Evolutionary conservation across 2,797 vertebrate genomes (phyloP).

Genomic region (Crenuchus spilurus): DNA sequence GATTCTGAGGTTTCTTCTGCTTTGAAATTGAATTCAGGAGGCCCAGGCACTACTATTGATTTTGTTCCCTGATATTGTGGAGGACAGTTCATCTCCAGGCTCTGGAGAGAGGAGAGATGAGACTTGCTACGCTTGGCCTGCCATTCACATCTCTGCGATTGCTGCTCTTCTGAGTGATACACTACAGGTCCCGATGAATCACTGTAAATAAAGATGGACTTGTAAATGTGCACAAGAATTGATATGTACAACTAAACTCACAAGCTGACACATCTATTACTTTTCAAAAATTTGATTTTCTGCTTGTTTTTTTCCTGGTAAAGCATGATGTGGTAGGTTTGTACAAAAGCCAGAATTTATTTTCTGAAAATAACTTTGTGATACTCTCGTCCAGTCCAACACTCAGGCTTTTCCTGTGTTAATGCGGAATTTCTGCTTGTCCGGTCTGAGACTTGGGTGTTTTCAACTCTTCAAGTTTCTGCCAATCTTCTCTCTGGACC

Average conservation of each 20-base stretch:
- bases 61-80: constrained; percentile 61
- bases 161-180: constrained; percentile 36
- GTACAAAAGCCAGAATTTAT: neutral
- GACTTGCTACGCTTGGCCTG: constrained; percentile 51
- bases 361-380: neutral
- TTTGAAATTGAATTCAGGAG: constrained; percentile 62
- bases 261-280: constrained; percentile 12
- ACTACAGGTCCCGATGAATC: constrained; percentile 25
- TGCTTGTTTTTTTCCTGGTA: neutral
- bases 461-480: too few species aligned
- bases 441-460: too few species aligned
- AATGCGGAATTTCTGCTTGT: too few species aligned
- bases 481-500: too few species aligned
- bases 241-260: constrained; percentile 12
- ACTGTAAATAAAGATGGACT: constrained; percentile 54
- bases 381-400: too few species aligned
- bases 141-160: constrained; percentile 52
- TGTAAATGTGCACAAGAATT: constrained; percentile 36
- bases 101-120: constrained; percentile 55
- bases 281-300: constrained; percentile 5
- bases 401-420: too few species aligned
- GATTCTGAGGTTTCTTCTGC: constrained; percentile 44
- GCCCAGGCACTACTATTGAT: constrained; percentile 55
- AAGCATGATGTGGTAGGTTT: constrained; percentile 9
- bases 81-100: constrained; percentile 65